Percentiles rank a stretch among this genome's conserved stretches.
These are phyloP conservation scores for Odontesthes bonariensis DNA, from an alignment of 2,113 vertebrate genomes.

Conservation along the genomic window DNA sequence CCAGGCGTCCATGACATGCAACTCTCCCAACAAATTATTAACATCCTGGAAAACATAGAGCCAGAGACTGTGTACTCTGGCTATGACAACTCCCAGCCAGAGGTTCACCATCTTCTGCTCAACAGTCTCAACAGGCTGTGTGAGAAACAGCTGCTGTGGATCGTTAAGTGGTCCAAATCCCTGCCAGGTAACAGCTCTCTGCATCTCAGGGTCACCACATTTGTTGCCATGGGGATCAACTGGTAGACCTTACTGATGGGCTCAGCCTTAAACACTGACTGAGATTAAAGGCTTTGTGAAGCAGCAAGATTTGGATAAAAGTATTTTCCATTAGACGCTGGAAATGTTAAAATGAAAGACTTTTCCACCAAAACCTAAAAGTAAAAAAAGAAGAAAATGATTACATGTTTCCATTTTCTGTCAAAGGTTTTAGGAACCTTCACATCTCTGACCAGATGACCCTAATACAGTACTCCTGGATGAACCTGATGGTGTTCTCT, in stretches of 20 bases:
- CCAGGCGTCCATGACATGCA: slow-evolving; percentile 88
- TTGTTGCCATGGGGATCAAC: slow-evolving; percentile 43
- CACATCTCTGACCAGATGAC: slow-evolving; percentile 98
- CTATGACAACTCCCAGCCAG: slow-evolving; percentile 87
- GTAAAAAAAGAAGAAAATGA: background rate
- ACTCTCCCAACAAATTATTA: slow-evolving; percentile 88
- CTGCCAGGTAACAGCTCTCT: slow-evolving; percentile 90
- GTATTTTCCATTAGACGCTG: background rate
- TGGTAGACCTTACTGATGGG: slow-evolving; percentile 17
- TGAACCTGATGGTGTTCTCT: slow-evolving; percentile 97
- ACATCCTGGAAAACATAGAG: slow-evolving; percentile 92
- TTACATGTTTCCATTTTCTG: slow-evolving; percentile 6
- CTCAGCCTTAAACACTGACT: slow-evolving; percentile 17
- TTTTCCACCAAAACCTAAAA: background rate
- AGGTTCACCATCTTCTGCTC: slow-evolving; percentile 90
- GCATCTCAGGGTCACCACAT: slow-evolving; percentile 33
- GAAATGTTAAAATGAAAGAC: background rate
- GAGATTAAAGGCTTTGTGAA: slow-evolving; percentile 8
- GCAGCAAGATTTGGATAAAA: background rate
- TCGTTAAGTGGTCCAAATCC: slow-evolving; percentile 97
- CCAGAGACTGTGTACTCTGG: slow-evolving; percentile 92
- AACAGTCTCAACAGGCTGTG: slow-evolving; percentile 94
- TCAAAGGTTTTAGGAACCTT: slow-evolving; percentile 92
- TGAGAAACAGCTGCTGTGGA: slow-evolving; percentile 94
- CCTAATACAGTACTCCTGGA: slow-evolving; percentile 99